Evolutionary conservation across 2,113 vertebrate genomes (phyloP), one percentile per base, ranked within the genome.

Genomic region (Cephalopterus ornatus): DNA sequence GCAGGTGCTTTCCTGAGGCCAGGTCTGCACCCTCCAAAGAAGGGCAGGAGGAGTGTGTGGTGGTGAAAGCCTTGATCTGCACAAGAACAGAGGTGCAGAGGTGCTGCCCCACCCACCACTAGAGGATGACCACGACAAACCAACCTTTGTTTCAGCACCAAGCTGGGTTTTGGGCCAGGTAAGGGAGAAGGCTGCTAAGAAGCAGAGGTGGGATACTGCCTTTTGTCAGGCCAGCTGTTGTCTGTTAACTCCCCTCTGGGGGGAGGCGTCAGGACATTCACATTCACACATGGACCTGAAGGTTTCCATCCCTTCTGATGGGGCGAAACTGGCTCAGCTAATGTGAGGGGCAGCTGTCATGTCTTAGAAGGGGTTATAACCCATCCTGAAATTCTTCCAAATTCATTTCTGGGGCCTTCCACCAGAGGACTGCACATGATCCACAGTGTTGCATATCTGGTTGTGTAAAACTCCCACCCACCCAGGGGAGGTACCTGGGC

Each of bases 391-490:
- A 33, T 11, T 3, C 7, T 17, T 11, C 17, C 46, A 44, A 50
- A 42, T 16, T 18, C 3, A 37, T 35, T 52, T 33, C 53, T 52
- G 37, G 21, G 41, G 26, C 61, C 42, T 65, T n/a, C 59, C 24
- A 56, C 42, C 50, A 73, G n/a, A 39, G 27, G 14, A 46, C 9
- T 35, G 37, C 16, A 30, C 4, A 3, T 17, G 33, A 21, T 26
- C 26, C 47, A 11, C 17, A 30, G 28, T 8, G 18, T 2, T 47
- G 30, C 9, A 30, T n/a, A n/a, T 12, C 20, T 52, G 20, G 12
- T 15, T 1, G 0, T 30, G 37, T 33, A n/a, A 12, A 33, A 41
- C 10, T 10, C 42, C 46, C 14, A 2, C 12, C 35, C 32, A 20
- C 58, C 8, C 26, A 32, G 62, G 21, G 21, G 20, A n/a, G 27